Base-by-base conservation (phyloP, 1,140 invertebrate genomes). In the Listronotus bonariensis region DNA sequence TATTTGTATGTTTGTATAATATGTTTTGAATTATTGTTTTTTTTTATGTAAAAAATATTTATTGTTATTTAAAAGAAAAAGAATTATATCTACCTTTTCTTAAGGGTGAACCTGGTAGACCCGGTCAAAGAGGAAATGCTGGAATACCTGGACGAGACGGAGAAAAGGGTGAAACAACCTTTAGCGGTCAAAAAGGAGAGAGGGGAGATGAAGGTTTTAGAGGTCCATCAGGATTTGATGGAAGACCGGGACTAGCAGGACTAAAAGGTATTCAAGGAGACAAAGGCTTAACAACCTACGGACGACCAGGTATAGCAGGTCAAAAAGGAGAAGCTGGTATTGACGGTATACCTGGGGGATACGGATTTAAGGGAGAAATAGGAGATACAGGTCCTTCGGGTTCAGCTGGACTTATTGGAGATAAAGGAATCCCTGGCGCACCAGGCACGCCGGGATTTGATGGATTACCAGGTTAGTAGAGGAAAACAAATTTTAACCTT, bases 171-270 rank as follows among this genome's bases (percentile, higher is more conserved):
- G 69, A 79, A n/a, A 77, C 80, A 83, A 86, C 86, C 1, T 85
- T 84, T 56, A 84, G 83, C 65, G 90, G 90, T 51, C 80, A 82
- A 17, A 88, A 90, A 78, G 90, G 89, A 61, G 81, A 84, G n/a
- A 59, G 73, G 9, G 90, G 90, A n/a, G 82, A 84, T 40, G 68
- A 75, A 34, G 88, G 87, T 15, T 69, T 73, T 32, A 56, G 71
- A 0, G 86, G 86, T 51, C 64, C 73, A 1, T 78, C 76, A 1
- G 86, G 86, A n/a, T 72, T 73, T 49, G 67, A 71, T 54, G 83
- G 80, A 34, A 20, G 42, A 15, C 70, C 71, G 15, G 75, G 75
- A 38, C 34, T 69, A 17, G 63, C 65, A 51, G 71, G 72, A 5
- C 9, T 45, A n/a, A 72, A 72, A 66, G 63, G 63, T 41, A 7